Evolutionary conservation across 1,140 invertebrate genomes (phyloP).

Genomic region (Trissolcus basalis): DNA sequence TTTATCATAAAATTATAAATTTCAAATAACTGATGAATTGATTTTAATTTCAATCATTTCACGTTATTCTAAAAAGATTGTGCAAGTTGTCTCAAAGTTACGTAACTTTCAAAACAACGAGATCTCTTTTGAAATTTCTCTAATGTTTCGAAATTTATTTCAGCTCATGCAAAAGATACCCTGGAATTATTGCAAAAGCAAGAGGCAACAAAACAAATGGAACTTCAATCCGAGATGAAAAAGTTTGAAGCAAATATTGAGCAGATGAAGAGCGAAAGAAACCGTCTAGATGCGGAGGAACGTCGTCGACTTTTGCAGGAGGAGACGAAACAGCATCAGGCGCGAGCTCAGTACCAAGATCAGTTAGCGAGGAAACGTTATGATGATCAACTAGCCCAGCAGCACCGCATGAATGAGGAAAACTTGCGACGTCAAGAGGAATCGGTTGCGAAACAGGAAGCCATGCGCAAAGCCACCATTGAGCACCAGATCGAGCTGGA

Average conservation of each 20-base stretch:
- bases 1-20: too few species aligned
- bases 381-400: constrained; percentile 95
- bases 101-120: background rate
- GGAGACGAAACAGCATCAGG: constrained; percentile 96
- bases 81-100: too few species aligned
- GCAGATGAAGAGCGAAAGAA: constrained; percentile 92
- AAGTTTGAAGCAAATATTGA: constrained; percentile 96
- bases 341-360: constrained; percentile 97
- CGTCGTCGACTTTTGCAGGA: constrained; percentile 93
- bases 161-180: constrained; percentile 93
- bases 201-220: constrained; percentile 91
- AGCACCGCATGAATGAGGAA: constrained; percentile 95
- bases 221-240: constrained; percentile 89
- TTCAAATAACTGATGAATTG: too few species aligned
- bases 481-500: constrained; percentile 97
- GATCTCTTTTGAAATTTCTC: background rate
- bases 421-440: constrained; percentile 96
- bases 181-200: constrained; percentile 95
- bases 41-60: too few species aligned
- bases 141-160: background rate
- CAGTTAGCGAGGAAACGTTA: constrained; percentile 96
- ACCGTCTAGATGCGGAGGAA: constrained; percentile 92
- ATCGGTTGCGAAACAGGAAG: constrained; percentile 97
- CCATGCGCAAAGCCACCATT: constrained; percentile 93
- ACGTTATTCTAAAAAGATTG: too few species aligned